These are phyloP conservation scores for Bombus balteatus DNA, from an alignment of 1,140 invertebrate species.

Conservation along the genomic window DNA sequence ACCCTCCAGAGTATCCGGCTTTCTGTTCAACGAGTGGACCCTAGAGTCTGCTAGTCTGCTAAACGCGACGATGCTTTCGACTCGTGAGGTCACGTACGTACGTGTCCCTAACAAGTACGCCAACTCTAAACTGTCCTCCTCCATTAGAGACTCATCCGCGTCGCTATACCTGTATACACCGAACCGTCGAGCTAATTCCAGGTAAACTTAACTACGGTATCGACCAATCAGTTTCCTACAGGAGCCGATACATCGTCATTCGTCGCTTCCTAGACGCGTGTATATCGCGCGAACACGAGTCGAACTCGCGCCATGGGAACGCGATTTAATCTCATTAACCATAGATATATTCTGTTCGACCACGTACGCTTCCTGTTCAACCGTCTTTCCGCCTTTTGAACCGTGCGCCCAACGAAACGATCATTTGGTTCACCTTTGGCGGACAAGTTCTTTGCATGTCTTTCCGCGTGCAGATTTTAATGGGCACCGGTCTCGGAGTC, in stretches of 20 bases:
- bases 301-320: constrained; percentile 22
- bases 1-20: constrained; percentile 10
- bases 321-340: constrained; percentile 28
- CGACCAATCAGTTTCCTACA: constrained; percentile 65
- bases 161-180: constrained; percentile 54
- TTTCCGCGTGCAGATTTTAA: constrained; percentile 63
- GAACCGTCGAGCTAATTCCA: constrained; percentile 69
- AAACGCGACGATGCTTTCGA: constrained; percentile 22
- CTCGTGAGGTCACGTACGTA: constrained; percentile 39
- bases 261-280: constrained; percentile 35
- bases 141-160: constrained; percentile 62
- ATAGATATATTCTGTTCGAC: not conserved
- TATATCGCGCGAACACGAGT: constrained; percentile 47
- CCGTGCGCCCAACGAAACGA: not conserved
- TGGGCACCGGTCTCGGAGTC: constrained; percentile 47
- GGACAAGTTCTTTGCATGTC: constrained; percentile 65
- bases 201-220: constrained; percentile 67
- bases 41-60: constrained; percentile 10
- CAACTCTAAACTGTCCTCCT: constrained; percentile 55
- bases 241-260: constrained; percentile 52
- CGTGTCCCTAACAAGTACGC: constrained; percentile 53
- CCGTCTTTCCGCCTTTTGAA: too few relatives aligned
- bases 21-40: not conserved
- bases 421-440: constrained; percentile 60
- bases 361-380: not conserved